Evolutionary conservation across 1,140 invertebrate species (phyloP).

Genomic region (Metaphire vulgaris): DNA sequence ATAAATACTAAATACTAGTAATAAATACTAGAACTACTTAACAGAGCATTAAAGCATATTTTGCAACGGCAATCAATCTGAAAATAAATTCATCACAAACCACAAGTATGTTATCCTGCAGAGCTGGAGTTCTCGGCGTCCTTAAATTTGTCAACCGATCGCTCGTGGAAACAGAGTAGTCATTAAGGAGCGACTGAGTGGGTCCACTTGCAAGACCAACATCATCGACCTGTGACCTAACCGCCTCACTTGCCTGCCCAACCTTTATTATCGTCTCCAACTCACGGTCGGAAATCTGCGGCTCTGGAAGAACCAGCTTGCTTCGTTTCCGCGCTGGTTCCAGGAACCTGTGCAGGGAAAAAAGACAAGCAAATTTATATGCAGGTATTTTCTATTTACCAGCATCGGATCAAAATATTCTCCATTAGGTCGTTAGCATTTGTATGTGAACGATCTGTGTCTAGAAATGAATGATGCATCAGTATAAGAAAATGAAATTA

Average conservation of each 20-base stretch:
- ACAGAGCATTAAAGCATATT: too few species aligned
- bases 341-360: conserved; percentile 40
- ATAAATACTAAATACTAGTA: too few species aligned
- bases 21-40: too few species aligned
- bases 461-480: too few species aligned
- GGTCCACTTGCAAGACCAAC: conserved; percentile 63
- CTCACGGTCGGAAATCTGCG: conserved; percentile 85
- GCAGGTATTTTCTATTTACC: background rate
- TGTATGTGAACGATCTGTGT: background rate
- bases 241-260: conserved; percentile 87
- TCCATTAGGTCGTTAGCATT: too few species aligned
- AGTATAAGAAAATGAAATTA: too few species aligned
- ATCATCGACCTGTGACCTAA: conserved; percentile 80
- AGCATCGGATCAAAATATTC: background rate
- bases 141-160: conserved; percentile 42
- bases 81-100: too few species aligned
- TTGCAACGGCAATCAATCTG: too few species aligned
- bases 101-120: conserved; percentile 60
- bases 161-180: conserved; percentile 79
- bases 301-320: conserved; percentile 89
- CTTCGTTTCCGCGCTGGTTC: conserved; percentile 88
- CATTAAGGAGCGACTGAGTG: conserved; percentile 79
- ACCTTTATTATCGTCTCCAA: conserved; percentile 85
- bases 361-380: background rate
- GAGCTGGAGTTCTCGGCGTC: conserved; percentile 81